phyloP scores from a whole-genome alignment of 2,888 invertebrate genomes.

The Zaprionus obscuricornis region DNA sequence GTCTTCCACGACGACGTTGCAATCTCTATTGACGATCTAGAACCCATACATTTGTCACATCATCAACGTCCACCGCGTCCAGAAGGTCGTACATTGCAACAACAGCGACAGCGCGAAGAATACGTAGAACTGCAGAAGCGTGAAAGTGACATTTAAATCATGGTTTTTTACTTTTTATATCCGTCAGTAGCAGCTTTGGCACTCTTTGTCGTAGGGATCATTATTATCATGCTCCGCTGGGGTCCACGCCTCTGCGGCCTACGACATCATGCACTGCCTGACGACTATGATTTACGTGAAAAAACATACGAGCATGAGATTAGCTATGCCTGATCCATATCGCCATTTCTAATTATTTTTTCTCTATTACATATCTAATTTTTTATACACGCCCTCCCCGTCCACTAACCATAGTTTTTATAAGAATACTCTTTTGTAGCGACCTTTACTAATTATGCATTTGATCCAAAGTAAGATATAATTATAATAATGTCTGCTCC shows the following conservation, averaged over 20 bases:
- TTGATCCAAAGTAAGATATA: background rate
- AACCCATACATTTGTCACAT: constrained; percentile 64
- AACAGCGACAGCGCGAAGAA: constrained; percentile 82
- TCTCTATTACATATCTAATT: constrained; percentile 6
- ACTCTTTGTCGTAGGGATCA: constrained; percentile 89
- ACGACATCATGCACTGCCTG: constrained; percentile 87
- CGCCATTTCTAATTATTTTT: constrained; percentile 23
- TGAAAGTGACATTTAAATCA: constrained; percentile 91
- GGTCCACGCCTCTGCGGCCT: constrained; percentile 89
- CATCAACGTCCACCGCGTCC: constrained; percentile 80
- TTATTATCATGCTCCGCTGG: constrained; percentile 89
- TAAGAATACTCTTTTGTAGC: constrained; percentile 36
- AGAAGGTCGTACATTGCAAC: constrained; percentile 78
- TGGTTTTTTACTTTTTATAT: constrained; percentile 87
- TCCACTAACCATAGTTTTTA: constrained; percentile 50
- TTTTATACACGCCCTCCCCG: constrained; percentile 22
- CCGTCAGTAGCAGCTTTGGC: constrained; percentile 90
- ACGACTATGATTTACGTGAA: constrained; percentile 88
- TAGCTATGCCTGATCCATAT: constrained; percentile 78
- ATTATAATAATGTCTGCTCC: constrained; percentile 9
- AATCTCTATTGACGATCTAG: constrained; percentile 74
- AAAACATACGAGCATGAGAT: constrained; percentile 82
- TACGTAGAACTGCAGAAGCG: constrained; percentile 89
- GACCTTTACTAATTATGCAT: constrained; percentile 40
- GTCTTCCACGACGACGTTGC: constrained; percentile 78